Evolutionary conservation across 2,113 vertebrate genomes (phyloP).

Genomic region (Gallinago media): DNA sequence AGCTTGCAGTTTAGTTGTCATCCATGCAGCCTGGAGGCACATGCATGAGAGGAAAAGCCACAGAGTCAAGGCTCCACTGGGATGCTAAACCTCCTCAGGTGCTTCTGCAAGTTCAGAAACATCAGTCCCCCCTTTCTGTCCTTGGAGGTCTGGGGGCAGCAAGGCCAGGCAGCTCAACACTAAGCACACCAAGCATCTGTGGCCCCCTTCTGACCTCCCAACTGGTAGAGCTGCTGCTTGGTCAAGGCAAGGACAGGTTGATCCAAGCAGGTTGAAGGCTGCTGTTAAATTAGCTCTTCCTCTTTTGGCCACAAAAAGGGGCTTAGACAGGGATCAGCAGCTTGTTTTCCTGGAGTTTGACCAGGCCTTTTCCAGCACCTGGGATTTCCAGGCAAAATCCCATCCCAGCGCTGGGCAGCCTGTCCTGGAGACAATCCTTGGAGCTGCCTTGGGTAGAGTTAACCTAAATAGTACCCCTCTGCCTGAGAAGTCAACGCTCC

Average conservation of each 20-base stretch:
- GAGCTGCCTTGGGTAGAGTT: not conserved
- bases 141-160: not conserved
- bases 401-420: not conserved
- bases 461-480: not conserved
- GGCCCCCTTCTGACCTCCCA: not conserved
- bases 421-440: not conserved
- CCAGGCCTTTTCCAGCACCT: not conserved
- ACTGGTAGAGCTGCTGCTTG: not conserved
- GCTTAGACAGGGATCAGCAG: not conserved
- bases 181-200: accelerated
- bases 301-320: not conserved
- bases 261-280: not conserved
- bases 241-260: not conserved
- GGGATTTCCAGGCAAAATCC: not conserved
- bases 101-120: not conserved
- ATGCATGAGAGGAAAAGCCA: not conserved
- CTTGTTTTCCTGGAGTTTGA: not conserved
- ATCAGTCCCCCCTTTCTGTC: not conserved
- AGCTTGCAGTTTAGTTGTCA: not conserved
- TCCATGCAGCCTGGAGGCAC: not conserved
- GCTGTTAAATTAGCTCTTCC: not conserved
- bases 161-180: not conserved
- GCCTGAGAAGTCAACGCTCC: not conserved
- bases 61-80: not conserved
- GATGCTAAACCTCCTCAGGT: not conserved